Base-by-base conservation (phyloP, 2,113 vertebrate genomes). In the Dicrurus megarhynchus region DNA sequence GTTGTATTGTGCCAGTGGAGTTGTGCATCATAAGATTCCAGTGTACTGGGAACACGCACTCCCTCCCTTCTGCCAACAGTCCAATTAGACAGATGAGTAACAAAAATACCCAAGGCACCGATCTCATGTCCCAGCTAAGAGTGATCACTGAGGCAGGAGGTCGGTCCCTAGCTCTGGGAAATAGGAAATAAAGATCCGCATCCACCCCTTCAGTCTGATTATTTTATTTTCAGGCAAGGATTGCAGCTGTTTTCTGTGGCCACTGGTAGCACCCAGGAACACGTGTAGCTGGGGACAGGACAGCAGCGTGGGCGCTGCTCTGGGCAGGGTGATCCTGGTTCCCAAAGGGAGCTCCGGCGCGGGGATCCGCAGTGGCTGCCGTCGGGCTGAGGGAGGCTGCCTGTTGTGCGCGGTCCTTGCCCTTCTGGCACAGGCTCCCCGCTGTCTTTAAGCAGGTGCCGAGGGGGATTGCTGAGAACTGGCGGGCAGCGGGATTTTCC, bases 281-380 rank as follows among this genome's bases (percentile, higher is more conserved):
- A 37, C 23, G 35, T 27, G 52, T 37, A 7, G 4, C 27, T 13
- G 60, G 30, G 49, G 3, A 32, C n/a, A n/a, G n/a, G n/a, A n/a
- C n/a, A 24, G 49, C 2, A 23, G 53, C 5, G 0, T 13, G 37
- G 57, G n/a, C 3, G 16, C 22, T 16, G 74, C 69, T 33, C 2
- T 2, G 55, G 53, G 64, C 42, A 28, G 27, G 56, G 27, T 1
- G 13, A 12, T 16, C n/a, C n/a, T 0, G 2, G 10, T 30, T 76
- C 63, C 71, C 49, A 2, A 2, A n/a, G 35, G 67, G 28, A 61
- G 46, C 37, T 32, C 16, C 70, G 0, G 1, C 0, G 1, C 8
- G 8, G 55, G 35, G n/a, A 59, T 20, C 11, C 1, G 3, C 59
- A 30, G 17, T 1, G 22, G 35, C 56, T 32, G 55, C 74, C 18